Base-by-base conservation (phyloP, 2,888 invertebrate species). In the Scaptomyza parva region DNA sequence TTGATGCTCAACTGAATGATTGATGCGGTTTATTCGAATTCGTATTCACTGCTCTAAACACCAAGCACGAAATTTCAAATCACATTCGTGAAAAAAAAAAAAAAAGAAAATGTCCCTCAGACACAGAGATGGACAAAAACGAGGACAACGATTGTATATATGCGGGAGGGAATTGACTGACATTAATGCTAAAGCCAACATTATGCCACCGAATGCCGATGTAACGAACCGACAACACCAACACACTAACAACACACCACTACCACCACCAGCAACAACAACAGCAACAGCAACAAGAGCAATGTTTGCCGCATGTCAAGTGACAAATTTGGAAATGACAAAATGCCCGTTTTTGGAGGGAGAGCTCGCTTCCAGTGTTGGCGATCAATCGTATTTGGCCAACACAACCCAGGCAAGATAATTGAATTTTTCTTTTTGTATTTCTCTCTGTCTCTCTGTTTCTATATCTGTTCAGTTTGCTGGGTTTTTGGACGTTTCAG, bases 241-340 rank as follows among this genome's bases (percentile, higher is more conserved):
- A 35, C 22, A 58, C 28, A 39, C 3, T 40, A 30, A 28, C 44
- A n/a, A n/a, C n/a, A n/a, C n/a, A n/a, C n/a, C n/a, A n/a, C n/a
- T n/a, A n/a, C 52, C 20, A 22, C n/a, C 51, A 40, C 28, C 28
- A 24, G 11, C 14, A n/a, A 11, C 77, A 60, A 71, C 55, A 73
- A 9, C 28, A 45, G 1, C 12, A 48, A 28, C 44, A 53, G 53
- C 66, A 48, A 28, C 62, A 41, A 28, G 26, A 55, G 43, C 50
- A 59, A 63, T 66, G 71, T 43, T 84, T 84, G 80, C 68, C 79
- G 54, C 69, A 72, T 76, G 84, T 84, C 87, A 86, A 88, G 85
- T 86, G 84, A 88, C 88, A 84, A 84, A 84, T 88, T 84, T 88
- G 77, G 68, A 78, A 88, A 83, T 83, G 86, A 86, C 77, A 88